A percentile compares a stretch with the other conserved stretches of the same genome.
Conservation (phyloP, 1,140 invertebrate species). For the Cyclina sinensis region DNA sequence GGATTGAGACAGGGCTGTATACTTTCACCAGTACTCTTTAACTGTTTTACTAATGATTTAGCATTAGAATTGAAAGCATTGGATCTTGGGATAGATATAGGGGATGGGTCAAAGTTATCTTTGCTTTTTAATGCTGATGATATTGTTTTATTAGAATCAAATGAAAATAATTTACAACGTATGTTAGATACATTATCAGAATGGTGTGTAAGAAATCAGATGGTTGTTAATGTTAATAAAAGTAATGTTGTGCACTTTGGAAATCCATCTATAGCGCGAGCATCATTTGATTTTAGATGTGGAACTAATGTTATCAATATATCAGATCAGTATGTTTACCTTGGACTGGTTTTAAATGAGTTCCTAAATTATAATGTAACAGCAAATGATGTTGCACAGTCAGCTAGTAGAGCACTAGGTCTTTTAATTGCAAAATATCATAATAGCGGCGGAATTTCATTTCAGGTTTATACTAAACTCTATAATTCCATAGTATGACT, state of each 20-base stretch:
- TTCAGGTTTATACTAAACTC: no score
- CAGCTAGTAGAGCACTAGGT: conserved; percentile 40
- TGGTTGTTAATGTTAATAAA: conserved; percentile 31
- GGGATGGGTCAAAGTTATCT: no score
- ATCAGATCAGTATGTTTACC: conserved; percentile 23
- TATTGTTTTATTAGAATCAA: no score
- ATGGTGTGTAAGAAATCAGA: no score
- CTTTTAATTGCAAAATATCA: conserved; percentile 36
- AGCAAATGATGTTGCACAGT: not conserved
- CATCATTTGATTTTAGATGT: not conserved
- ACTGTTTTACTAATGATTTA: conserved; percentile 40
- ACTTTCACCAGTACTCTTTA: conserved; percentile 30
- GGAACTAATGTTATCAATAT: not conserved
- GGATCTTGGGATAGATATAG: not conserved
- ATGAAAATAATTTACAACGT: no score
- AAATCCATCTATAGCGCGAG: no score
- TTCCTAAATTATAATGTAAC: conserved; percentile 32
- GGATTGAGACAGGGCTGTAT: conserved; percentile 38
- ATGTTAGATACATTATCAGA: no score
- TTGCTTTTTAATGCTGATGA: no score
- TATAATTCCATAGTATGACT: not conserved
- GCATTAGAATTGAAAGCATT: conserved; percentile 14
- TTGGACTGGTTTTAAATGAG: conserved; percentile 51
- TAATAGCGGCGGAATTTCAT: not conserved
- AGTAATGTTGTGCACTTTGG: conserved; percentile 47